These are phyloP conservation scores for Drosophila yakuba DNA, from an alignment of 1,140 invertebrate genomes.

Conservation along the genomic window DNA sequence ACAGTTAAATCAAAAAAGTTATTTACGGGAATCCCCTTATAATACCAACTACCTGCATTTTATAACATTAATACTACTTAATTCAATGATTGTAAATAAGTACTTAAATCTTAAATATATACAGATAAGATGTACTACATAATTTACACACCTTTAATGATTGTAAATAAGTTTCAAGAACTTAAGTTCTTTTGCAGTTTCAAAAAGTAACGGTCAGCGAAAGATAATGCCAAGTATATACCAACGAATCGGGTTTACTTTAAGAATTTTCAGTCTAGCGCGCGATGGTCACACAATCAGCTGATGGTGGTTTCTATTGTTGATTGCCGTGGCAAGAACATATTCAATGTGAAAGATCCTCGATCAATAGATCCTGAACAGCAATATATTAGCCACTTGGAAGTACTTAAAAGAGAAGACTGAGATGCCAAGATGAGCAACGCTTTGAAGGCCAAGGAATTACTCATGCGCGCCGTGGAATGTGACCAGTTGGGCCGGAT, in stretches of 20 bases:
- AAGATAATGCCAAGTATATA: background rate
- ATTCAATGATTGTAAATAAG: too few relatives aligned
- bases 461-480: slow-evolving; percentile 65
- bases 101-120: too few relatives aligned
- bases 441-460: slow-evolving; percentile 52
- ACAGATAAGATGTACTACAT: too few relatives aligned
- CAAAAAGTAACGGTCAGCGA: background rate
- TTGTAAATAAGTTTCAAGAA: too few relatives aligned
- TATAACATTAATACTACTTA: too few relatives aligned
- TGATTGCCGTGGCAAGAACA: background rate
- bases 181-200: background rate
- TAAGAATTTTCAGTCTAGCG: background rate
- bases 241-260: background rate
- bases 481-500: slow-evolving; percentile 70
- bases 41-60: too few relatives aligned
- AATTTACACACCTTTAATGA: too few relatives aligned
- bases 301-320: slow-evolving; percentile 13
- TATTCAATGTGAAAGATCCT: slow-evolving; percentile 18
- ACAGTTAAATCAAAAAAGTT: too few relatives aligned
- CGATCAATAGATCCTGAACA: background rate
- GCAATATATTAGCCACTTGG: background rate
- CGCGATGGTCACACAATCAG: slow-evolving; percentile 18
- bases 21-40: background rate
- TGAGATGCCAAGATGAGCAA: slow-evolving; percentile 51
- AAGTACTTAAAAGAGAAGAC: slow-evolving; percentile 14